These are phyloP conservation scores for Dolomedes plantarius DNA, from an alignment of 2,888 invertebrate genomes.

Conservation along the genomic window DNA sequence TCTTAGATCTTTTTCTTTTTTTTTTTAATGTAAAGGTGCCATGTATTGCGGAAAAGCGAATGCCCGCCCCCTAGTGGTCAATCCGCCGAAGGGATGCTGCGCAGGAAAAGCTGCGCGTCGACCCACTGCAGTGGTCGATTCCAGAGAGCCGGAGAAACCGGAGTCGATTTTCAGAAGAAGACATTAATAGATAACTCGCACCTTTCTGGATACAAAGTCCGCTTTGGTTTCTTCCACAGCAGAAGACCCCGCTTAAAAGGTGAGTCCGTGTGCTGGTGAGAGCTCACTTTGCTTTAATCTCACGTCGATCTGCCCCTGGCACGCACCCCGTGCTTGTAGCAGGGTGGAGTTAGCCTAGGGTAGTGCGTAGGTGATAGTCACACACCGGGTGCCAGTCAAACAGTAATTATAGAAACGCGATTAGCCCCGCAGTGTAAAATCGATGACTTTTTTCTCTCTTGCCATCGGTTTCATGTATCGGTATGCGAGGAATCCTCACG, in stretches of 20 bases:
- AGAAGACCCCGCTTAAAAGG: background rate
- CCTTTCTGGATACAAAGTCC: background rate
- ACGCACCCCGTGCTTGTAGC: too few species aligned
- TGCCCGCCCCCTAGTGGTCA: slow-evolving; percentile 41
- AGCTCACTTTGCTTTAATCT: too few species aligned
- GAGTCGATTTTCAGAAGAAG: background rate
- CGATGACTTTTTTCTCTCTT: too few species aligned
- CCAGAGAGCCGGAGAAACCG: slow-evolving; percentile 36
- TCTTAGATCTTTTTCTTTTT: background rate
- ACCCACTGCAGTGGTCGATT: slow-evolving; percentile 66
- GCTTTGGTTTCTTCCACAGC: background rate
- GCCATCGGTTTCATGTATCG: too few species aligned
- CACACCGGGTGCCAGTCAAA: background rate
- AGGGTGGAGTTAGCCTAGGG: background rate
- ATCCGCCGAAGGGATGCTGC: slow-evolving; percentile 28
- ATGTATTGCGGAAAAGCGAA: slow-evolving; percentile 57
- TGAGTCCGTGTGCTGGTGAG: too few species aligned
- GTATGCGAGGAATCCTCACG: too few species aligned
- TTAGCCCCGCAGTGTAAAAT: too few species aligned
- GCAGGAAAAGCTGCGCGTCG: slow-evolving; percentile 37
- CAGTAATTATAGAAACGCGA: background rate
- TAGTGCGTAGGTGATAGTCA: background rate
- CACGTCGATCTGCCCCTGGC: too few species aligned
- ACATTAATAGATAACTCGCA: background rate
- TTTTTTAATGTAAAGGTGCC: slow-evolving; percentile 27